phyloP scores from a whole-genome alignment of 1,140 invertebrate species.

The Eueides isabella region DNA sequence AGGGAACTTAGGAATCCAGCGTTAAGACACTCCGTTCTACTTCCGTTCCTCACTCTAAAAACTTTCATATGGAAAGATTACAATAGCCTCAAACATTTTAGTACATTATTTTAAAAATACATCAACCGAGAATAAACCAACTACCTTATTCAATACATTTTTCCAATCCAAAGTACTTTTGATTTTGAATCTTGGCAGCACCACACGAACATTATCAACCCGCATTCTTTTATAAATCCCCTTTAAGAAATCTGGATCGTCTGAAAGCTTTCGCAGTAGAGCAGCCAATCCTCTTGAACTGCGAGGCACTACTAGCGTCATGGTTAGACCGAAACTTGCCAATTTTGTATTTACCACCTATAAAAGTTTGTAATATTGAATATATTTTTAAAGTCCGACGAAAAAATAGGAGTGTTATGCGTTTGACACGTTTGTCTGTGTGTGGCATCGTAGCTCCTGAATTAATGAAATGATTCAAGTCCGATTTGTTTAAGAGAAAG shows the following conservation, averaged over 20 bases:
- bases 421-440: too few species aligned
- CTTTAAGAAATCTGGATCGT: constrained; percentile 36
- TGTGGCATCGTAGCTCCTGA: too few species aligned
- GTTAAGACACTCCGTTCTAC: too few species aligned
- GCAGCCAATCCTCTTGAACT: constrained; percentile 26
- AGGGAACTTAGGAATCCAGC: too few species aligned
- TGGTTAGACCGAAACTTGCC: constrained; percentile 32
- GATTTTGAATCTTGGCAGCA: constrained; percentile 56
- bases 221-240: constrained; percentile 38
- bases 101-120: background rate
- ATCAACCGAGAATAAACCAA: background rate
- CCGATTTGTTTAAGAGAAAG: too few species aligned
- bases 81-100: too few species aligned
- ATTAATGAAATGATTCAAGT: too few species aligned
- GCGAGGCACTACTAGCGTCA: constrained; percentile 48
- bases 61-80: too few species aligned
- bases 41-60: too few species aligned
- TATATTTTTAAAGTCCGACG: too few species aligned
- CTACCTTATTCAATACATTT: constrained; percentile 24
- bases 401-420: too few species aligned
- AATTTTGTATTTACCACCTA: constrained; percentile 44
- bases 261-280: background rate
- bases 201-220: constrained; percentile 34
- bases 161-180: constrained; percentile 34
- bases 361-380: background rate